A percentile compares a stretch with the other conserved stretches of the same genome.
phyloP scores from a whole-genome alignment of 2,888 invertebrate genomes.

The Melinaea menophilus region DNA sequence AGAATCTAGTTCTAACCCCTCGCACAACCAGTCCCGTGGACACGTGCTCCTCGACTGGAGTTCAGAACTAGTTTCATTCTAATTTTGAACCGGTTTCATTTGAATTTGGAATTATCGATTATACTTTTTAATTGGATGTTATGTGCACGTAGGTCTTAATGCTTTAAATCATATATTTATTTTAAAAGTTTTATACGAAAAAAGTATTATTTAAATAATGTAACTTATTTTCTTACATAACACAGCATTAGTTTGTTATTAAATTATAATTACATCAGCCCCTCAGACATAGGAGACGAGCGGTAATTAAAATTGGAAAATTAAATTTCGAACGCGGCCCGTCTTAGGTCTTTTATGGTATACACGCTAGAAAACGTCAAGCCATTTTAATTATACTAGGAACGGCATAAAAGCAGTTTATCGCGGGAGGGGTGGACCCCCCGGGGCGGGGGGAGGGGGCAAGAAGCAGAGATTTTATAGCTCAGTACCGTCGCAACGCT shows the following conservation, averaged over 20 bases:
- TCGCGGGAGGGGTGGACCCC: conserved; percentile 54
- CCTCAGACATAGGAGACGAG: conserved; percentile 18
- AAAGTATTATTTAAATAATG: not conserved
- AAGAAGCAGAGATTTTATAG: conserved; percentile 78
- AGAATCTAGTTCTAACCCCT: conserved; percentile 46
- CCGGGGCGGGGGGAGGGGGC: conserved; percentile 49
- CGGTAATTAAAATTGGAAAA: conserved; percentile 36
- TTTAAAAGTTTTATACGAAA: not conserved
- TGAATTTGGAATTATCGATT: conserved; percentile 38
- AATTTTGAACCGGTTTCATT: conserved; percentile 37
- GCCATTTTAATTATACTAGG: conserved; percentile 74
- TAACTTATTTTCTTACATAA: not conserved
- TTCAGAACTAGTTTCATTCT: conserved; percentile 33
- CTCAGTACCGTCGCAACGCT: conserved; percentile 69
- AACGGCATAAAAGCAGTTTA: conserved; percentile 75
- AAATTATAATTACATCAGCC: conserved; percentile 16
- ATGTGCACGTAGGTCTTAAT: not conserved
- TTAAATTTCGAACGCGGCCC: conserved; percentile 34
- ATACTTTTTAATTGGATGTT: conserved; percentile 19
- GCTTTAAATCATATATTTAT: not conserved
- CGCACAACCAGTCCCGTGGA: conserved; percentile 34
- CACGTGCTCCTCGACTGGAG: conserved; percentile 34
- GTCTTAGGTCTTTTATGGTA: conserved; percentile 33
- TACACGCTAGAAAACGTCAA: conserved; percentile 50
- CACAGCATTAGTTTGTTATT: not conserved